Evolutionary conservation across 2,797 vertebrate genomes (phyloP), one percentile per base, ranked within the genome.

Genomic region (Ammospiza maritima): DNA sequence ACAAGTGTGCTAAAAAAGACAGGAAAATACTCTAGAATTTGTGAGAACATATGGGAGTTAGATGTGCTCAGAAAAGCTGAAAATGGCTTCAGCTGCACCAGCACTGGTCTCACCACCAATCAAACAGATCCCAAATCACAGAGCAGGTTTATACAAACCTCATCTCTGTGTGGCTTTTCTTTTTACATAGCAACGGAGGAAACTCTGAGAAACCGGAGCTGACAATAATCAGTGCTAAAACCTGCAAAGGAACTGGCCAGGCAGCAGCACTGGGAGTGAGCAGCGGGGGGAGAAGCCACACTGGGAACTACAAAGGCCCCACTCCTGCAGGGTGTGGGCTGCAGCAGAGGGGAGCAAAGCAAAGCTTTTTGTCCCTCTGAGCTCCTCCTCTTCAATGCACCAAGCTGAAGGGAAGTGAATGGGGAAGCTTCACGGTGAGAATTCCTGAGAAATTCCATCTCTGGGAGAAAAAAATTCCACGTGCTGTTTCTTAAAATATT

Each of bases 401-500:
- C 0, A 27, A 72, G 62, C 7, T 65, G 71, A 84, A 78, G 66
- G 44, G 47, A 65, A 73, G 32, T 69, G 77, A 96, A 95, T 70
- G 50, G 83, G 53, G 66, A 85, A 91, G 70, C 1, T 0, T 51
- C 79, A 58, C 50, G 32, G 62, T 54, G 58, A 92, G 64, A 91
- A 96, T 92, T 90, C 80, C 94, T 85, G 29, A 88, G 77, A 90
- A 86, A 95, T 90, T 94, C 92, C 77, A 76, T 40, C 86, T 84
- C 70, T 53, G 40, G 26, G 40, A 34, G 61, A 74, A 66, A 72
- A 88, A 66, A 76, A 51, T 1, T 47, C 62, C 57, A 88, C 0
- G 0, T 66, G 53, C 51, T 83, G 13, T 74, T 93, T 78, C 90
- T 83, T 72, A n/a, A 89, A 93, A 47, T 50, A 74, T 34, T 82